Base-by-base conservation (phyloP, 2,888 invertebrate genomes). In the Drosophila helvetica region DNA sequence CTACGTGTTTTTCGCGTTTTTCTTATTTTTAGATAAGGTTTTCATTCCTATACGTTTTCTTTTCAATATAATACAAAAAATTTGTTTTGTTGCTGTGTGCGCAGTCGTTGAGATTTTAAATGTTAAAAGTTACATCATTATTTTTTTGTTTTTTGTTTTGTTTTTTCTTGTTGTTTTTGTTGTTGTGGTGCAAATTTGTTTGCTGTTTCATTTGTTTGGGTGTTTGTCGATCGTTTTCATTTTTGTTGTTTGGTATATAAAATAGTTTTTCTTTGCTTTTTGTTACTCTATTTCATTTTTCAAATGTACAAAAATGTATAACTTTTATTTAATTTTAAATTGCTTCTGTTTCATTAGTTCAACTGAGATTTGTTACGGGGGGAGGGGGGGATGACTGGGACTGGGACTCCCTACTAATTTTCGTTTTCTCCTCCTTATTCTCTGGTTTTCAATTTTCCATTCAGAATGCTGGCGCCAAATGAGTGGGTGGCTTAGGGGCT, bases 81-180 rank as follows among this genome's bases (percentile, higher is more conserved):
- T 79, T 83, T 83, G 74, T 82, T 68, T 19, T 68, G 33, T 66
- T 57, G 51, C 76, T 73, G 77, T 85, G 88, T 85, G 85, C 85
- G 85, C 88, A 88, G 88, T 85, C 88, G 85, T 83, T 83, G 85
- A 83, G 87, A 72, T 86, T 80, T 74, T 73, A 53, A 65, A 54
- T 65, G 65, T 54, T 65, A 65, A 65, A 65, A 65, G 42, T 65
- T 65, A 52, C 65, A 65, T 18, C 73, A 33, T 52, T 46, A 57
- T n/a, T 27, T 75, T 15, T 60, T 60, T 53, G 25, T 64, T 61
- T 68, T 61, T 56, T 61, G 47, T 43, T 64, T 61, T 54, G 59
- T 48, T 45, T 67, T 47, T 53, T 55, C 27, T 50, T 74, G 50
- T 59, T 60, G 25, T 43, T 25, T 47, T 71, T 48, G 42, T 63